These are phyloP conservation scores for Pyrrhosoma nymphula DNA, from an alignment of 2,888 invertebrate genomes.

Conservation along the genomic window DNA sequence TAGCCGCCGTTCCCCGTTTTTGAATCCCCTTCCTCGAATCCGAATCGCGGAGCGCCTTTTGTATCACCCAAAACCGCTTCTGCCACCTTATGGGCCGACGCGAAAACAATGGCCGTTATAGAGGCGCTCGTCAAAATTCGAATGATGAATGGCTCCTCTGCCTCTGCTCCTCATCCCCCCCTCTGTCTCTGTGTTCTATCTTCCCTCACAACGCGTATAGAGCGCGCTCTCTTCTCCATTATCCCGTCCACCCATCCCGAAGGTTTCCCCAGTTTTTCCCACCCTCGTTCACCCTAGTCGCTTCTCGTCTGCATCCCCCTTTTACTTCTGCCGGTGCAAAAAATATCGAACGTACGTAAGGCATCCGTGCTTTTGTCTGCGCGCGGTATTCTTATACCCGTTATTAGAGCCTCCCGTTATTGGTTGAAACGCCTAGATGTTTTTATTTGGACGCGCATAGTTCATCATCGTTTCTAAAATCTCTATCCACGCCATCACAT, in stretches of 20 bases:
- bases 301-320: too few species aligned
- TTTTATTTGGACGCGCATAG: too few species aligned
- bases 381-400: too few species aligned
- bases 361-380: too few species aligned
- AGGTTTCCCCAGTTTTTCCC: too few species aligned
- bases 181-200: background rate
- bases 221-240: background rate
- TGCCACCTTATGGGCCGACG: slow-evolving; percentile 21
- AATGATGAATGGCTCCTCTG: slow-evolving; percentile 21
- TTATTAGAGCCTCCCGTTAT: too few species aligned
- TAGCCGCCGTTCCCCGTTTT: background rate
- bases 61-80: background rate
- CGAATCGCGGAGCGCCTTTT: background rate
- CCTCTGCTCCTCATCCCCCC: background rate
- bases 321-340: too few species aligned
- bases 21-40: slow-evolving; percentile 6
- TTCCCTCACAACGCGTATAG: background rate
- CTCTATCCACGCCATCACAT: too few species aligned
- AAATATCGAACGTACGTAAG: too few species aligned
- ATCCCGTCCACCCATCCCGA: background rate
- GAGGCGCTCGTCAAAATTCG: slow-evolving; percentile 38
- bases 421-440: too few species aligned
- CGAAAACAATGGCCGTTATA: slow-evolving; percentile 20
- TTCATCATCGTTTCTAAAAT: too few species aligned
- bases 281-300: too few species aligned